Evolutionary conservation across 2,113 vertebrate species (phyloP).

Genomic region (Dasypus novemcinctus): DNA sequence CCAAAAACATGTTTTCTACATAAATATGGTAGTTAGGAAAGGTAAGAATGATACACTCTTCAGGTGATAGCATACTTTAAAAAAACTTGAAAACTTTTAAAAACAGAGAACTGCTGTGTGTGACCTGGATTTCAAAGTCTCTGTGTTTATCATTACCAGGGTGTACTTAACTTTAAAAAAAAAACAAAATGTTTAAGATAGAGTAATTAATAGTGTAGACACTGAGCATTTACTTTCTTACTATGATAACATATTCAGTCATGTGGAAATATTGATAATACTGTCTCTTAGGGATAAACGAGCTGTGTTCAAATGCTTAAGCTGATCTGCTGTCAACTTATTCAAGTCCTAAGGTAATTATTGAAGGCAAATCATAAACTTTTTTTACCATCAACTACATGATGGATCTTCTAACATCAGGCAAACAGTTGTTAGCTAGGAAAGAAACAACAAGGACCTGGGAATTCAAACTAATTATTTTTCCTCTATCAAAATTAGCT

Average conservation of each 20-base stretch:
- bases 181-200: neutral
- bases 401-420: neutral
- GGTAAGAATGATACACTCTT: neutral
- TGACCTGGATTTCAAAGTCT: neutral
- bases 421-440: neutral
- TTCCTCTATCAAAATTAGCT: neutral
- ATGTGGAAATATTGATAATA: neutral
- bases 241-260: neutral
- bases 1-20: neutral
- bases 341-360: neutral
- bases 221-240: neutral
- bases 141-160: neutral
- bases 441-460: neutral
- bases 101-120: neutral
- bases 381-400: neutral
- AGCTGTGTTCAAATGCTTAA: neutral
- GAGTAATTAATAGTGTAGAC: neutral
- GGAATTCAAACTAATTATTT: constrained; percentile 33
- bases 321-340: neutral
- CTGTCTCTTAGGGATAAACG: neutral
- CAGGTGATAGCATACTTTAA: neutral
- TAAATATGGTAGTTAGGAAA: neutral
- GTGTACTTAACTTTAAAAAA: neutral
- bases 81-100: neutral
- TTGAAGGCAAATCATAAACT: neutral